phyloP scores from a whole-genome alignment of 2,797 vertebrate species.

The Anguilla anguilla region DNA sequence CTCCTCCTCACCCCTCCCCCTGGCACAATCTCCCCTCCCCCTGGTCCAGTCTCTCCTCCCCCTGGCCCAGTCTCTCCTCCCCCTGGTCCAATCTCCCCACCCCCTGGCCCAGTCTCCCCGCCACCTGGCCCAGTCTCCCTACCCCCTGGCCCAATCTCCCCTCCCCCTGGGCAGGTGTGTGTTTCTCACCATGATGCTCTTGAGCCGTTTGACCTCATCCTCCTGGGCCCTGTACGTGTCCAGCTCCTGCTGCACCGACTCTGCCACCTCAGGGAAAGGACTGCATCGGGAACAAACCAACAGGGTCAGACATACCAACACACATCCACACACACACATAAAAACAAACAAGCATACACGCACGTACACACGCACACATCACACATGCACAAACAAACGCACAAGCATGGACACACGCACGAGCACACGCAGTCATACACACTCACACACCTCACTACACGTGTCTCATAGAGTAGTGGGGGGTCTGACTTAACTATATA shows the following conservation, averaged over 20 bases:
- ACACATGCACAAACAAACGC: too few species aligned
- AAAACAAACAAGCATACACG: not conserved
- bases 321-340: not conserved
- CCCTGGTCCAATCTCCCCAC: not conserved
- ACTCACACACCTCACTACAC: too few species aligned
- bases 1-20: too few species aligned
- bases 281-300: conserved; percentile 66
- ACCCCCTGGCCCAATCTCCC: not conserved
- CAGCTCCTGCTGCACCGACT: conserved; percentile 94
- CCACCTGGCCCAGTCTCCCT: not conserved
- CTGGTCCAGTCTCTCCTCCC: too few species aligned
- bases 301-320: conserved; percentile 5
- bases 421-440: too few species aligned
- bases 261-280: conserved; percentile 96
- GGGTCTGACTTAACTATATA: too few species aligned
- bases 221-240: conserved; percentile 95
- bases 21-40: too few species aligned
- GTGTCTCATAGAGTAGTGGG: too few species aligned
- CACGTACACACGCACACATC: not conserved
- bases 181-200: conserved; percentile 91
- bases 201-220: conserved; percentile 95
- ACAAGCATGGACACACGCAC: too few species aligned
- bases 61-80: too few species aligned
- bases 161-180: not conserved
- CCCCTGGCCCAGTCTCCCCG: too few species aligned